Conservation (phyloP, 2,888 invertebrate genomes). For the Deilephila elpenor region DNA sequence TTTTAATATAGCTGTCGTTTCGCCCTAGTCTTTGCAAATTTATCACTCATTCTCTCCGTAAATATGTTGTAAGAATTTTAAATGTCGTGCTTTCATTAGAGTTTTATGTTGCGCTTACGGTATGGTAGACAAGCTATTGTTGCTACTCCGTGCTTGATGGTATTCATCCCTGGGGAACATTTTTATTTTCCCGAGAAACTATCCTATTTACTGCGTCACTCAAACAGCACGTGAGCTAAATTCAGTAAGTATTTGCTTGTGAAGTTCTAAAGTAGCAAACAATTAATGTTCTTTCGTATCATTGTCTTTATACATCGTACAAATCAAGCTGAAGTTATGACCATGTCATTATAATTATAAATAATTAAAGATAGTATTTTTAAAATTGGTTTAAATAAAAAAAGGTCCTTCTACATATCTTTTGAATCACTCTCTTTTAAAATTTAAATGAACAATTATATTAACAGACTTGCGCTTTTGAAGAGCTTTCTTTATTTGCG, state of each 20-base stretch:
- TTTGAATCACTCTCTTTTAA: too few species aligned
- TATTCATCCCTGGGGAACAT: background rate
- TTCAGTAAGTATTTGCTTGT: background rate
- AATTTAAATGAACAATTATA: too few species aligned
- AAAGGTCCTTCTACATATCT: too few species aligned
- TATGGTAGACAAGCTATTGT: constrained; percentile 24
- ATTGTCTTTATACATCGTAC: too few species aligned
- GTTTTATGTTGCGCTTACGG: constrained; percentile 36
- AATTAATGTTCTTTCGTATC: too few species aligned
- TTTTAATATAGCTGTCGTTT: constrained; percentile 44
- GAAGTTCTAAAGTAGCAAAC: too few species aligned
- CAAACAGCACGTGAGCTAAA: background rate
- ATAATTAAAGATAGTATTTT: too few species aligned
- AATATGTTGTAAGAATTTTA: constrained; percentile 40
- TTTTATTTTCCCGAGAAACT: constrained; percentile 2
- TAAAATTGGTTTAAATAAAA: too few species aligned
- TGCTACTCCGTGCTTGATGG: background rate
- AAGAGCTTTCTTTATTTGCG: background rate
- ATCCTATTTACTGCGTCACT: background rate
- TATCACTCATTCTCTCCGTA: constrained; percentile 50
- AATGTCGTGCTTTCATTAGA: constrained; percentile 17
- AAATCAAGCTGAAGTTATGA: too few species aligned
- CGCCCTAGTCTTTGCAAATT: constrained; percentile 45
- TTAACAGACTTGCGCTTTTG: too few species aligned
- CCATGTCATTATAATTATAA: too few species aligned